phyloP scores from a whole-genome alignment of 2,113 vertebrate species.

The Tapirus terrestris region DNA sequence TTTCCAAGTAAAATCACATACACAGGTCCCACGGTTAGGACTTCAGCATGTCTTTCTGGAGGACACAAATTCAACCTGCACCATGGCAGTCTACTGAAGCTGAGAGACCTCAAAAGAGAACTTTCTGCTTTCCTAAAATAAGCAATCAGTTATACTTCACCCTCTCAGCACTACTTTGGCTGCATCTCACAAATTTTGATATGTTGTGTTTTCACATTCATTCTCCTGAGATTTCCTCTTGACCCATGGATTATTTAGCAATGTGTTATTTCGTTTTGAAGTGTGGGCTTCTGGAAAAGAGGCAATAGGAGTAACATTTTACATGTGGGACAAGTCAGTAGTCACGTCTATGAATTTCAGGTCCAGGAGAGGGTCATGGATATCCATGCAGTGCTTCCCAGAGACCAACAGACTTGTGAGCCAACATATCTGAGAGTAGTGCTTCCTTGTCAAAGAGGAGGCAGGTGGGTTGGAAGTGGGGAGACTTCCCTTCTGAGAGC shows the following conservation, averaged over 20 bases:
- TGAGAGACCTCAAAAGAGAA: no score
- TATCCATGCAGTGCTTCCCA: rapidly evolving
- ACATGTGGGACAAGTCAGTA: rapidly evolving
- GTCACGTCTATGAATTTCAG: rapidly evolving
- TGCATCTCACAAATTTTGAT: rapidly evolving
- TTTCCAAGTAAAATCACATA: neutral
- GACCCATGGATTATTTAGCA: rapidly evolving
- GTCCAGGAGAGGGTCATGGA: rapidly evolving
- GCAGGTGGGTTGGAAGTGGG: rapidly evolving
- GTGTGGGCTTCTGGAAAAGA: neutral
- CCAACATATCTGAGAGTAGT: rapidly evolving
- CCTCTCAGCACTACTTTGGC: neutral
- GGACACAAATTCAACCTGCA: no score
- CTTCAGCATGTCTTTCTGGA: neutral
- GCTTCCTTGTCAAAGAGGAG: rapidly evolving
- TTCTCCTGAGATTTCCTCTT: neutral
- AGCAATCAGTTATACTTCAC: rapidly evolving
- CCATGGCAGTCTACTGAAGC: rapidly evolving
- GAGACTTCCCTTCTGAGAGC: rapidly evolving
- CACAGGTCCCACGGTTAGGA: rapidly evolving
- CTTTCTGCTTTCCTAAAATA: rapidly evolving
- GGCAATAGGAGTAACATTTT: rapidly evolving
- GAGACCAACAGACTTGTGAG: rapidly evolving
- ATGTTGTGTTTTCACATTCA: neutral
- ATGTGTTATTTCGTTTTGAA: neutral